A percentile compares a stretch with the other conserved stretches of the same genome.
Evolutionary conservation across 2,888 invertebrate genomes (phyloP).

Genomic region (Pollenia angustigena): DNA sequence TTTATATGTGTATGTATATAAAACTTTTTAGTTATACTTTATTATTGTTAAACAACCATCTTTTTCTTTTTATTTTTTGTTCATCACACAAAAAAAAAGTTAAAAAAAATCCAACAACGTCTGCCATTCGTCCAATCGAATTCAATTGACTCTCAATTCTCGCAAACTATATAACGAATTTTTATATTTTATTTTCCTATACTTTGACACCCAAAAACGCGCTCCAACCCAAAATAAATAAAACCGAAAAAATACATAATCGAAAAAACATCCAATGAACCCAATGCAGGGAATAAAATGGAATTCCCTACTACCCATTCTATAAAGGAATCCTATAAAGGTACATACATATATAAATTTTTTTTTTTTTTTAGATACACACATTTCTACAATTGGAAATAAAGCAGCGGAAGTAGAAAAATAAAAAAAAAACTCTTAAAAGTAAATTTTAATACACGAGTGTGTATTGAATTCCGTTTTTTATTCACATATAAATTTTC

Average conservation of each 20-base stretch:
- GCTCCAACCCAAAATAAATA: conserved; percentile 69
- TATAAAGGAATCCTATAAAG: conserved; percentile 51
- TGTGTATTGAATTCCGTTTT: conserved; percentile 74
- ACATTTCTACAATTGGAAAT: conserved; percentile 38
- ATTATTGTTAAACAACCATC: conserved; percentile 69
- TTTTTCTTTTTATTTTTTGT: conserved; percentile 54
- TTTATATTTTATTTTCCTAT: conserved; percentile 67
- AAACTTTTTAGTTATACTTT: conserved; percentile 59
- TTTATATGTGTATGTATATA: conserved; percentile 8
- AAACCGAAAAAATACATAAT: conserved; percentile 61
- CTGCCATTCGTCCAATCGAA: conserved; percentile 81
- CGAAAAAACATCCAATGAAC: conserved; percentile 75
- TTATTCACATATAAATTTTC: conserved; percentile 68
- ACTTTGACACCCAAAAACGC: conserved; percentile 69
- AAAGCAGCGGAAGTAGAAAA: conserved; percentile 27
- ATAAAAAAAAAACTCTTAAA: conserved; percentile 34
- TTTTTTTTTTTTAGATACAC: conserved; percentile 5
- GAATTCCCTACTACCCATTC: conserved; percentile 40
- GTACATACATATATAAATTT: conserved; percentile 41
- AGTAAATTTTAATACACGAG: conserved; percentile 63
- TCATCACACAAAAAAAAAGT: conserved; percentile 36
- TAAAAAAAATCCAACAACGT: conserved; percentile 54
- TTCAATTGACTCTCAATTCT: conserved; percentile 83
- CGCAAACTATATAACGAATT: conserved; percentile 68
- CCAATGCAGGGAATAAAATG: conserved; percentile 62